Conservation (phyloP, 64 coral and sea anemone genomes). For the Pocillopora damicornis region DNA sequence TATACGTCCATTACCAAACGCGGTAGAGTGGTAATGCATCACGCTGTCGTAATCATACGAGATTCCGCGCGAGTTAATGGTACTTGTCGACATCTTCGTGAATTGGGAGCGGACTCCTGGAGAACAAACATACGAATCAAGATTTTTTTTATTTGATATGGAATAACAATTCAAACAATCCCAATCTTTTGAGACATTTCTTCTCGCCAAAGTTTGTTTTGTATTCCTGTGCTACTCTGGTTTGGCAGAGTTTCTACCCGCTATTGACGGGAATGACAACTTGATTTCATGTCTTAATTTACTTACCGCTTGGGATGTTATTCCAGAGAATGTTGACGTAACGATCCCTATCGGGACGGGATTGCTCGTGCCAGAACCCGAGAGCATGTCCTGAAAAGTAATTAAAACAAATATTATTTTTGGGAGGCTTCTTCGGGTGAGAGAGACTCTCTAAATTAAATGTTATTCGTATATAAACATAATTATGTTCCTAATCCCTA, state of each 20-base stretch:
- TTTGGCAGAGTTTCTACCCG: no score
- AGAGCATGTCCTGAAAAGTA: conserved; percentile 65
- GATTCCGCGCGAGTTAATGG: conserved; percentile 60
- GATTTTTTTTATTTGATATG: no score
- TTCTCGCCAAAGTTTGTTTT: no score
- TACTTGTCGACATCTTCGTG: not conserved
- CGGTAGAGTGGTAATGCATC: conserved; percentile 71
- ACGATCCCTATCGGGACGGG: conserved; percentile 70
- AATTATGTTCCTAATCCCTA: no score
- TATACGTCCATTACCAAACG: conserved; percentile 51
- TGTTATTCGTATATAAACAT: no score
- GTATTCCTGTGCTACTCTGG: no score
- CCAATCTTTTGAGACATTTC: no score
- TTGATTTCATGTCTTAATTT: not conserved
- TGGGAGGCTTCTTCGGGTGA: no score
- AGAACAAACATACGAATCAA: not conserved
- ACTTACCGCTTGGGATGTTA: conserved; percentile 64
- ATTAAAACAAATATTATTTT: not conserved
- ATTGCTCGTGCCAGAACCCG: conserved; percentile 87
- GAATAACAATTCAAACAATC: no score
- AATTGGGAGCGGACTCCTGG: conserved; percentile 19
- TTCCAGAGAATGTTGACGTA: conserved; percentile 66
- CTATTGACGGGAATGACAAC: no score
- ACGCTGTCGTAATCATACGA: conserved; percentile 63
- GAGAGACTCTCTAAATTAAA: no score